A percentile compares a stretch with the other conserved stretches of the same genome.
Evolutionary conservation across 2,113 vertebrate species (phyloP).

Genomic region (Alethe diademata): DNA sequence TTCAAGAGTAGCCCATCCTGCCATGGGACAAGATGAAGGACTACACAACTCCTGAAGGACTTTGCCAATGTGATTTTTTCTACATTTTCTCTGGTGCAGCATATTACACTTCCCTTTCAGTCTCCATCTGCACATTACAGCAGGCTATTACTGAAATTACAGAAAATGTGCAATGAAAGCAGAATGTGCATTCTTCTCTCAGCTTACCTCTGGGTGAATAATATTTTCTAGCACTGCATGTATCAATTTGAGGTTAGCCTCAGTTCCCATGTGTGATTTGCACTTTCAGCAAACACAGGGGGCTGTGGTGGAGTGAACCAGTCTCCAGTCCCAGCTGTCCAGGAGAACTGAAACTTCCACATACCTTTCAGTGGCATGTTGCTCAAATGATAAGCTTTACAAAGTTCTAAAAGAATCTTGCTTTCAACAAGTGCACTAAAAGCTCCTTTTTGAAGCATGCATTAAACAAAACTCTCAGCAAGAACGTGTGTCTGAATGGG

Average conservation of each 20-base stretch:
- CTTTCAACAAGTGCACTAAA: not conserved
- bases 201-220: not conserved
- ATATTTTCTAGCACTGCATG: not conserved
- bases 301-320: fast-evolving
- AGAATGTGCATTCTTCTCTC: not conserved
- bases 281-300: not conserved
- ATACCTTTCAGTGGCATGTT: not conserved
- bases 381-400: slow-evolving; percentile 11
- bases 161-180: not conserved
- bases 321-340: not conserved
- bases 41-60: not conserved
- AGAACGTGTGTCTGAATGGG: not conserved
- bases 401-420: not conserved
- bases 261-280: not conserved
- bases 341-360: not conserved
- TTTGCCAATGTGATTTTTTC: not conserved
- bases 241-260: not conserved
- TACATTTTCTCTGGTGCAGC: not conserved
- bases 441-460: slow-evolving; percentile 12
- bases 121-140: not conserved
- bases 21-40: not conserved
- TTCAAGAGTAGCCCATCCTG: not conserved
- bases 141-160: not conserved
- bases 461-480: slow-evolving; percentile 34
- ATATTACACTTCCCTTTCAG: not conserved